Conservation (phyloP, 2,888 invertebrate genomes). For the Parnassius smintheus region DNA sequence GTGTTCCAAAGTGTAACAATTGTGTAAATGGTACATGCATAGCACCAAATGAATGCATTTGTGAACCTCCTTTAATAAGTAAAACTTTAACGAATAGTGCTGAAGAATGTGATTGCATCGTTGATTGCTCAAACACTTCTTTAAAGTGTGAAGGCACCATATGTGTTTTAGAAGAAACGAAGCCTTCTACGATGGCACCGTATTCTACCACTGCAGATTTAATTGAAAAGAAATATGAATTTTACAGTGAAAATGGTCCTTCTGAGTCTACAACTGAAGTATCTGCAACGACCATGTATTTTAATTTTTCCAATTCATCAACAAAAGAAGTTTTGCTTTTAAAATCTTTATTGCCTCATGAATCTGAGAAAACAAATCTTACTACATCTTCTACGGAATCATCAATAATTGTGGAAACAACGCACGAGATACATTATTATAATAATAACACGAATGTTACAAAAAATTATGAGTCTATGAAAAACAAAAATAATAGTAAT, state of each 20-base stretch:
- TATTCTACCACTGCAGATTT: background rate
- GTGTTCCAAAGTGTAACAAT: conserved; percentile 33
- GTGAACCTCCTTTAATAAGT: conserved; percentile 40
- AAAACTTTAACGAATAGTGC: conserved; percentile 11
- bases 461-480: background rate
- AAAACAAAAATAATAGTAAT: background rate
- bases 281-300: background rate
- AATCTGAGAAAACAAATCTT: conserved; percentile 6
- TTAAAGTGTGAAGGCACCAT: conserved; percentile 28
- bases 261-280: background rate
- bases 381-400: background rate
- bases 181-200: conserved; percentile 4
- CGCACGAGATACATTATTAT: background rate
- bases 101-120: background rate
- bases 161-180: conserved; percentile 22
- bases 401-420: background rate
- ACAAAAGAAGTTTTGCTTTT: conserved; percentile 20
- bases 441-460: background rate
- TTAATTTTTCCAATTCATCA: background rate
- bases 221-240: background rate
- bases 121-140: conserved; percentile 23
- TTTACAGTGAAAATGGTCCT: background rate
- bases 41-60: conserved; percentile 52
- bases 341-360: conserved; percentile 26
- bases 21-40: conserved; percentile 35